phyloP scores from a whole-genome alignment of 2,888 invertebrate species.

The Copidosoma aretas region DNA sequence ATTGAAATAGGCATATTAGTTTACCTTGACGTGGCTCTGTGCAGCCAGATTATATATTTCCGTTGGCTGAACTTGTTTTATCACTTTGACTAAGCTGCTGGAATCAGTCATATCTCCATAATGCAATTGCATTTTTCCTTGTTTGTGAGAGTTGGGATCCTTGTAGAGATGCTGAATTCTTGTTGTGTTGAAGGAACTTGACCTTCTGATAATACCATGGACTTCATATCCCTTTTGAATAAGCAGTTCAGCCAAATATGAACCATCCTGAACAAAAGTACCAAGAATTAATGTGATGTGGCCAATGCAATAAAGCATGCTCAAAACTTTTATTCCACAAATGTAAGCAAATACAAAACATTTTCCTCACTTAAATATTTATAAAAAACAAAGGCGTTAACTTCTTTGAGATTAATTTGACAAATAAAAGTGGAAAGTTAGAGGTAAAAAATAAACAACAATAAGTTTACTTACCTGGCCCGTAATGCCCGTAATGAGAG shows the following conservation, averaged over 20 bases:
- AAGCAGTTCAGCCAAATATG: conserved; percentile 93
- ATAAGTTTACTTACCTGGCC: conserved; percentile 78
- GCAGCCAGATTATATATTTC: conserved; percentile 99
- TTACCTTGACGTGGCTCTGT: conserved; percentile 97
- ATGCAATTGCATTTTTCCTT: conserved; percentile 89
- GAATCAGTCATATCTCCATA: conserved; percentile 99
- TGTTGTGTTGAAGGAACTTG: conserved; percentile 95
- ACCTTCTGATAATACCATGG: conserved; percentile 93
- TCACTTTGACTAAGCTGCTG: conserved; percentile 89
- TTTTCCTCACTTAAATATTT: no score
- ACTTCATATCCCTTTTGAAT: conserved; percentile 92
- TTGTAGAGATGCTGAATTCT: conserved; percentile 96
- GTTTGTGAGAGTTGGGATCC: conserved; percentile 87
- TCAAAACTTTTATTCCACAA: background rate
- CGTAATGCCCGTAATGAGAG: conserved; percentile 95
- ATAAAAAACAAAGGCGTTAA: no score
- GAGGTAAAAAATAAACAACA: background rate
- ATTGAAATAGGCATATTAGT: conserved; percentile 5
- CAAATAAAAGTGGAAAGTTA: background rate
- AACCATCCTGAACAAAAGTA: conserved; percentile 80
- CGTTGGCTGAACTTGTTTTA: conserved; percentile 78
- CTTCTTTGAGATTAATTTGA: background rate
- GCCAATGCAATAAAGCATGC: background rate
- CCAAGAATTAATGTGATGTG: background rate
- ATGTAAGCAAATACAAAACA: background rate